A percentile compares a stretch with the other conserved stretches of the same genome.
Evolutionary conservation across 2,797 vertebrate species (phyloP).

Genomic region (Malacoraja senta): DNA sequence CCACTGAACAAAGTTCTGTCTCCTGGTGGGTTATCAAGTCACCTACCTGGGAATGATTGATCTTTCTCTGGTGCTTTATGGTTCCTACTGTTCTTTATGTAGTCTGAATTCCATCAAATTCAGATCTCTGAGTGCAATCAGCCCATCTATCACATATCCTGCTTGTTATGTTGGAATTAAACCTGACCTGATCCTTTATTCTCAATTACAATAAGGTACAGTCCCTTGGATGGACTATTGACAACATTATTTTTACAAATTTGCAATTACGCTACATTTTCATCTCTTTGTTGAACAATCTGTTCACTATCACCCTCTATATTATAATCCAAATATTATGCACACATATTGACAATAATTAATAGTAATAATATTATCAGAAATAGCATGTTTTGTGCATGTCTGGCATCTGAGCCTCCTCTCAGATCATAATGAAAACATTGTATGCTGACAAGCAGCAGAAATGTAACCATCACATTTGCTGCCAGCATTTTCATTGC

Average conservation of each 20-base stretch:
- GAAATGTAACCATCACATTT: background rate
- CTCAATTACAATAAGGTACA: background rate
- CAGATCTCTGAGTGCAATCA: background rate
- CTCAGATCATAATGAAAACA: background rate
- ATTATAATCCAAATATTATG: too few relatives aligned
- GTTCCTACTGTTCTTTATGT: background rate
- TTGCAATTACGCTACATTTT: background rate
- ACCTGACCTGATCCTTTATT: background rate
- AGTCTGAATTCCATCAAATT: too few relatives aligned
- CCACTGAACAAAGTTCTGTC: background rate
- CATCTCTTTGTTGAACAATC: background rate
- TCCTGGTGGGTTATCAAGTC: background rate
- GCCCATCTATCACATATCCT: background rate
- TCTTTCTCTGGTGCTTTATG: background rate
- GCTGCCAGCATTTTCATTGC: background rate
- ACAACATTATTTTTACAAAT: background rate
- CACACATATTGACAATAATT: background rate
- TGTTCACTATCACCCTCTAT: background rate
- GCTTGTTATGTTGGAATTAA: background rate
- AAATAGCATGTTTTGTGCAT: background rate
- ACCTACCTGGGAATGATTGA: background rate
- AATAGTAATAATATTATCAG: too few relatives aligned
- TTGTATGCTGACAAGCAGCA: background rate
- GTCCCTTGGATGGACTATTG: background rate
- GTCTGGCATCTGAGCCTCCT: background rate